Conservation (phyloP, 2,797 vertebrate genomes). For the Darevskia mixta region DNA sequence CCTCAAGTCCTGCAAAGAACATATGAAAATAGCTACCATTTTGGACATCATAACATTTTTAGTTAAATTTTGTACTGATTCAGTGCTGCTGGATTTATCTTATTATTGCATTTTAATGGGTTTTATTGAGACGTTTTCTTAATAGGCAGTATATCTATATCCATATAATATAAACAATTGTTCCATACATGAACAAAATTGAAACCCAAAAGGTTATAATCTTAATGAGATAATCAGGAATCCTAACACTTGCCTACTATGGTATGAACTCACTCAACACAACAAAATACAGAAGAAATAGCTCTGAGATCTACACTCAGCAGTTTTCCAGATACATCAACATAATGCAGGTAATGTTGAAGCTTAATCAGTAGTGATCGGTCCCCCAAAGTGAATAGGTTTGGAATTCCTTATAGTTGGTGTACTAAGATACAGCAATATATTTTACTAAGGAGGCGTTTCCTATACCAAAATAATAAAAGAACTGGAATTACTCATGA, state of each 20-base stretch:
- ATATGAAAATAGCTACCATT: too few species aligned
- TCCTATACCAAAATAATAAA: constrained; percentile 18
- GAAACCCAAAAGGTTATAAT: not conserved
- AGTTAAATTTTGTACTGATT: too few species aligned
- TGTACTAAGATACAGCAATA: constrained; percentile 31
- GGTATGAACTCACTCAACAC: not conserved
- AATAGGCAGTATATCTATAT: too few species aligned
- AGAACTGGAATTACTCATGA: constrained; percentile 10
- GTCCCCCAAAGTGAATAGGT: constrained; percentile 12
- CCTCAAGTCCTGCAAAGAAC: too few species aligned
- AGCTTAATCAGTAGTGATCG: constrained; percentile 31
- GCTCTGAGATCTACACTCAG: not conserved
- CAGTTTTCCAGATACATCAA: not conserved
- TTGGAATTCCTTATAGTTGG: constrained; percentile 27
- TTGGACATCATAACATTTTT: too few species aligned
- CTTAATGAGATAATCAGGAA: not conserved
- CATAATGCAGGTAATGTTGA: not conserved
- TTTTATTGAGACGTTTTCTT: too few species aligned
- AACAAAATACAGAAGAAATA: not conserved
- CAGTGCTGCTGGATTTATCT: too few species aligned
- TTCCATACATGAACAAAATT: not conserved
- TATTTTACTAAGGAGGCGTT: constrained; percentile 33
- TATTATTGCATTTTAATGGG: too few species aligned
- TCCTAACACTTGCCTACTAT: not conserved
- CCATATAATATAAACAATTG: not conserved